phyloP scores from a whole-genome alignment of 2,888 invertebrate species.

The Therioaphis trifolii region DNA sequence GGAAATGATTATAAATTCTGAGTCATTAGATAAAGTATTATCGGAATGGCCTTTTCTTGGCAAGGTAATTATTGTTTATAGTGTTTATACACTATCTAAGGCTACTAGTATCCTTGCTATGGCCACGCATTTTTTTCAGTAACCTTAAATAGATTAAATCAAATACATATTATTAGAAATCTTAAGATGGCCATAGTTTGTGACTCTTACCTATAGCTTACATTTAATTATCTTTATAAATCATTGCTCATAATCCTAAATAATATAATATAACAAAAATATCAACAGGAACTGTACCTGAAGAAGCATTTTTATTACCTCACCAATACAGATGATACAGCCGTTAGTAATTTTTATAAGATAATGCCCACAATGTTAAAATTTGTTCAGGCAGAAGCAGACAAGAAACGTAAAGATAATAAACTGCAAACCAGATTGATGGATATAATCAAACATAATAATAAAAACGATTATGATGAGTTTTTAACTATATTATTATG shows the following conservation, averaged over 20 bases:
- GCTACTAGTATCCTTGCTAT: too few species aligned
- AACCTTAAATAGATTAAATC: too few species aligned
- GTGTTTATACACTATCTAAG: not conserved
- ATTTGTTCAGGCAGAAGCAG: not conserved
- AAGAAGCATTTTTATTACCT: not conserved
- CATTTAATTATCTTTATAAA: not conserved
- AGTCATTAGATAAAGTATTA: not conserved
- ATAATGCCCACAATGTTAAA: not conserved
- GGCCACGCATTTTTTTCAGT: too few species aligned
- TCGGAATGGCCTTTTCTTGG: not conserved
- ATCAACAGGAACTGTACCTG: not conserved
- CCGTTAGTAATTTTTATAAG: not conserved
- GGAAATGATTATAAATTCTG: not conserved
- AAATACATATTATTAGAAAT: too few species aligned
- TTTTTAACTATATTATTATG: not conserved
- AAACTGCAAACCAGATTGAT: not conserved
- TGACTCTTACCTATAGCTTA: not conserved
- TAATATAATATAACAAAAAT: not conserved
- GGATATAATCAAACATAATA: not conserved
- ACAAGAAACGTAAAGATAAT: not conserved
- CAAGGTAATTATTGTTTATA: not conserved
- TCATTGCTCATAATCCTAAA: not conserved
- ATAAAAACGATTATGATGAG: not conserved
- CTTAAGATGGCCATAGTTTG: too few species aligned
- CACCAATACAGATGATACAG: not conserved